Evolutionary conservation across 2,888 invertebrate genomes (phyloP).

Genomic region (Eudiplozoon nipponicum): DNA sequence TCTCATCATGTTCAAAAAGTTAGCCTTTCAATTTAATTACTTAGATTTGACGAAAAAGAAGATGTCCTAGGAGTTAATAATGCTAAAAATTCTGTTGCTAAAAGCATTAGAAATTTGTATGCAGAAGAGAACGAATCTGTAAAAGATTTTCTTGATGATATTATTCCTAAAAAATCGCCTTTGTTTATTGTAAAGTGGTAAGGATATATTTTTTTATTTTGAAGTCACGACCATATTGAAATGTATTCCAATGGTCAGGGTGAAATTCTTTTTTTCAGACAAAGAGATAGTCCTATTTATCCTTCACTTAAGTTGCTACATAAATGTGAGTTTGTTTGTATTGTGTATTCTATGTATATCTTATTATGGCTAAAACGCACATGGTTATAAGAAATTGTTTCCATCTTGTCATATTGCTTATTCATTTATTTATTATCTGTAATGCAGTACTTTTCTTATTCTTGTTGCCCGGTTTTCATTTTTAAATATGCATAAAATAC

Average conservation of each 20-base stretch:
- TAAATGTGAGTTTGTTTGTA: slow-evolving; percentile 72
- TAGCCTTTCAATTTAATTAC: too few species aligned
- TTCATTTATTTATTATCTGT: too few species aligned
- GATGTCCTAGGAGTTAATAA: slow-evolving; percentile 77
- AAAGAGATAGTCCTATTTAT: slow-evolving; percentile 60
- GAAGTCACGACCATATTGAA: slow-evolving; percentile 80
- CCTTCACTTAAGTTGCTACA: slow-evolving; percentile 68
- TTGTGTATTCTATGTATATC: too few species aligned
- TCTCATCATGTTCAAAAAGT: too few species aligned
- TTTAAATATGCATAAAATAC: too few species aligned
- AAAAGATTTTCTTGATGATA: slow-evolving; percentile 35
- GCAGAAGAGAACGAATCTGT: slow-evolving; percentile 55
- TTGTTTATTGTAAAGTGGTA: slow-evolving; percentile 27
- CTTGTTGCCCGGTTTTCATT: too few species aligned
- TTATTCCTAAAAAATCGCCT: slow-evolving; percentile 27
- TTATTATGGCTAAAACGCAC: too few species aligned
- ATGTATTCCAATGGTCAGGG: slow-evolving; percentile 58
- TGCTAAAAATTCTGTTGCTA: slow-evolving; percentile 85
- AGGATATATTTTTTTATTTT: slow-evolving; percentile 20
- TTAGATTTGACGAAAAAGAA: slow-evolving; percentile 82
- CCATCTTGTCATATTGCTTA: too few species aligned
- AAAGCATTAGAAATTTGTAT: slow-evolving; percentile 54
- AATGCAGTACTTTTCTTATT: too few species aligned
- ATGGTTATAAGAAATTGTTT: too few species aligned
- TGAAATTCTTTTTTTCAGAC: slow-evolving; percentile 67